These are phyloP conservation scores for Chelonus formosanus DNA, from an alignment of 2,888 invertebrate genomes.

Conservation along the genomic window DNA sequence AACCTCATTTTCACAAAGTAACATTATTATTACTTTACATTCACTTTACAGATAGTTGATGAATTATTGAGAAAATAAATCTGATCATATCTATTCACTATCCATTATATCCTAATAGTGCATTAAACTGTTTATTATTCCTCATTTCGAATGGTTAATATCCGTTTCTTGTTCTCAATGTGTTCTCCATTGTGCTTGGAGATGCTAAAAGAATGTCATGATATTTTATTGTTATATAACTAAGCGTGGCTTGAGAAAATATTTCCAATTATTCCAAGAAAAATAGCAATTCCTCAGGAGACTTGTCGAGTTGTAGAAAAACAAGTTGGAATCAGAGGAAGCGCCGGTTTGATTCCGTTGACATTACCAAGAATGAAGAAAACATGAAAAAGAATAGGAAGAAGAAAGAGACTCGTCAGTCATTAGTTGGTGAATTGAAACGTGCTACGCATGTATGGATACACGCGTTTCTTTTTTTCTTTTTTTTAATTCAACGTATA, in stretches of 20 bases:
- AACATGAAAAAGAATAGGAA: conserved; percentile 13
- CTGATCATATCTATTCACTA: too few relatives aligned
- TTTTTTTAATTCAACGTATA: conserved; percentile 7
- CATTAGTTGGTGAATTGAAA: conserved; percentile 35
- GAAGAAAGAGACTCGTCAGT: conserved; percentile 22
- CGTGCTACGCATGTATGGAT: conserved; percentile 33
- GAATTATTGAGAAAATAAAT: too few relatives aligned
- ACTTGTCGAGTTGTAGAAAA: conserved; percentile 1
- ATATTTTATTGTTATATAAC: too few relatives aligned
- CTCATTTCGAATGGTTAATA: too few relatives aligned
- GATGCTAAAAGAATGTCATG: too few relatives aligned
- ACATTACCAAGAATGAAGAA: conserved; percentile 25
- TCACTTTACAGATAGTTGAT: too few relatives aligned
- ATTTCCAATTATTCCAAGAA: not conserved
- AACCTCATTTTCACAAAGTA: too few relatives aligned
- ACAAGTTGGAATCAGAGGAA: conserved; percentile 13
- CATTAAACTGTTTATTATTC: too few relatives aligned
- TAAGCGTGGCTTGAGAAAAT: not conserved
- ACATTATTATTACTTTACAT: too few relatives aligned
- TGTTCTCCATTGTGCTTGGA: too few relatives aligned
- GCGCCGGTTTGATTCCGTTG: conserved; percentile 9
- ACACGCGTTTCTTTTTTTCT: conserved; percentile 3
- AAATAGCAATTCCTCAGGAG: not conserved
- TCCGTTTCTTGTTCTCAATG: too few relatives aligned
- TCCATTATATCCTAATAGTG: too few relatives aligned